Percentiles rank a stretch among this genome's conserved stretches.
Conservation (phyloP, 2,113 vertebrate species). For the Chrysochloris asiatica region DNA sequence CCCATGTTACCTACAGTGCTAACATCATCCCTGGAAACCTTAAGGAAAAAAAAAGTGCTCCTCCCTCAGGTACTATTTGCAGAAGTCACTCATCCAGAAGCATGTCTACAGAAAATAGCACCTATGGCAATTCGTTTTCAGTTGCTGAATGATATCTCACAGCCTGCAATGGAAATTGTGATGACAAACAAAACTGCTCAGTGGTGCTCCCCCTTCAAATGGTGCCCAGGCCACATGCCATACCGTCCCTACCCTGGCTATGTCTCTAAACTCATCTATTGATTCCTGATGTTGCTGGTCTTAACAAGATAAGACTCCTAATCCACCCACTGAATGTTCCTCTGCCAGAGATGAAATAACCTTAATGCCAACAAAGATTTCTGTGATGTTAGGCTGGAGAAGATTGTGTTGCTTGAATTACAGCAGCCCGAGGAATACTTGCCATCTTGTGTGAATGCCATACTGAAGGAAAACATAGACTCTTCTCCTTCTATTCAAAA, state of each 20-base stretch:
- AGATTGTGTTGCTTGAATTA: conserved; percentile 70
- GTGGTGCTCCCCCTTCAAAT: not conserved
- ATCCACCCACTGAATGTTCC: conserved; percentile 73
- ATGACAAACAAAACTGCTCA: not conserved
- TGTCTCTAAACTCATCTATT: conserved; percentile 42
- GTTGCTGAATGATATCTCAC: not conserved
- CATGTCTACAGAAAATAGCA: not conserved
- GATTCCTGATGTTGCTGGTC: conserved; percentile 74
- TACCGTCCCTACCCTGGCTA: not conserved
- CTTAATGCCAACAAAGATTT: conserved; percentile 64
- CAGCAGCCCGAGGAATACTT: conserved; percentile 17
- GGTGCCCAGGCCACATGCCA: not conserved
- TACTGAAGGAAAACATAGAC: conserved; percentile 51
- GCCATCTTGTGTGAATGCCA: conserved; percentile 23
- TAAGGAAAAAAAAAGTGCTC: not conserved
- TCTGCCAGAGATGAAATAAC: conserved; percentile 75
- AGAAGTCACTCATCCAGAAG: conserved; percentile 62
- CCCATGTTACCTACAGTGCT: conserved; percentile 28
- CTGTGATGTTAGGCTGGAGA: conserved; percentile 61
- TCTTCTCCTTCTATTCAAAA: conserved; percentile 25
- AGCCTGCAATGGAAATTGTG: not conserved
- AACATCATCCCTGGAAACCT: conserved; percentile 55
- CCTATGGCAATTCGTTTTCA: not conserved
- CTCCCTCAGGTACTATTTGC: conserved; percentile 58
- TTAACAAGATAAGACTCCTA: conserved; percentile 82